Base-by-base conservation (phyloP, 2,888 invertebrate species). In the Mythimna loreyi region DNA sequence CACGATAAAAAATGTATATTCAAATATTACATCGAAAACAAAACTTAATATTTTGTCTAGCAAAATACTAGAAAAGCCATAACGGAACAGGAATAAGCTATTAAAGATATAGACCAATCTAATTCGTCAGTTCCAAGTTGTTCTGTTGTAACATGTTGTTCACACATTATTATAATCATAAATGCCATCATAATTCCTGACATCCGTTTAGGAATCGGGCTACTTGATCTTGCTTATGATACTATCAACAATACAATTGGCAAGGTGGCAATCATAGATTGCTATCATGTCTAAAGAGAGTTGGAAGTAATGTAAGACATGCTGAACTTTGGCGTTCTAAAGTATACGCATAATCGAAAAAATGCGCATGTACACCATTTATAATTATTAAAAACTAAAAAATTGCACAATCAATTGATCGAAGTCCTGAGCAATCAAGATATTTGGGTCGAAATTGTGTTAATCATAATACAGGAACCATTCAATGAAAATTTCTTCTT, bases 41-140 rank as follows among this genome's bases (percentile, higher is more conserved):
- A 33, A 30, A 56, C 50, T 33, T 56, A 60, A 75, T 55, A 65
- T 53, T 76, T 67, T 64, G 58, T 71, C 45, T 30, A 49, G 19
- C 53, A n/a, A 67, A 60, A 60, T 66, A 59, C 21, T 57, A 36
- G 23, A 50, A 60, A 62, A 69, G 69, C 30, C 40, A 78, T 80
- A 62, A 78, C 68, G 65, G 72, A 81, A 85, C 80, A 81, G 70
- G 81, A 75, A 82, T 82, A 85, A 80, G 74, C 75, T 65, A 86
- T 86, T 84, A 88, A 82, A 81, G 53, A 84, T 87, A 82, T 85
- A 64, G 71, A 81, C 69, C 66, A 69, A 80, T 85, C 82, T 84
- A 85, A 84, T 75, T 84, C 80, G 84, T 83, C 83, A 81, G 53
- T 72, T 71, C 47, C 47, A 74, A 61, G 57, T 58, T 52, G 40